Conservation (phyloP, 2,113 vertebrate genomes). For the Opisthocomus hoazin region DNA sequence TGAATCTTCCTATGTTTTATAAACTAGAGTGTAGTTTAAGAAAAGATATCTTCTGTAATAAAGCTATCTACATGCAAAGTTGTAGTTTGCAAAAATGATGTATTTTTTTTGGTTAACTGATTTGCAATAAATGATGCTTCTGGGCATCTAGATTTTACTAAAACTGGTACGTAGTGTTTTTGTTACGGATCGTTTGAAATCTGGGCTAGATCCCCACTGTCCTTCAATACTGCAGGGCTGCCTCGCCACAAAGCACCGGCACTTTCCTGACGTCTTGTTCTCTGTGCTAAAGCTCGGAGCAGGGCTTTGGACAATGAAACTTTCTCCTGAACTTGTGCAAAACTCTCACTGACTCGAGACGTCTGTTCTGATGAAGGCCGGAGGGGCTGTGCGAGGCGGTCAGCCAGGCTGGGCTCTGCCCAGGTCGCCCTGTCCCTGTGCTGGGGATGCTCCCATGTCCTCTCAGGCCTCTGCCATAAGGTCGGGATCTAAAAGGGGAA, state of each 20-base stretch:
- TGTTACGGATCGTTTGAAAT: background rate
- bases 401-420: background rate
- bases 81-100: slow-evolving; percentile 79
- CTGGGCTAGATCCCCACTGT: background rate
- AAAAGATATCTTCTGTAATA: slow-evolving; percentile 71
- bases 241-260: background rate
- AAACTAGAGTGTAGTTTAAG: slow-evolving; percentile 80
- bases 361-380: background rate
- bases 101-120: slow-evolving; percentile 82
- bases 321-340: background rate
- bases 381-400: background rate
- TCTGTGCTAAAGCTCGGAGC: background rate
- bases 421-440: background rate
- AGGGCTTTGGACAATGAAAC: background rate
- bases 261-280: background rate
- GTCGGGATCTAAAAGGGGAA: background rate
- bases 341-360: background rate
- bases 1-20: slow-evolving; percentile 74
- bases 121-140: slow-evolving; percentile 86
- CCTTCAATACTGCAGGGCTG: background rate
- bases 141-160: slow-evolving; percentile 69
- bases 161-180: slow-evolving; percentile 3
- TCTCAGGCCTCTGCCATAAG: background rate
- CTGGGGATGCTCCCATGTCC: background rate
- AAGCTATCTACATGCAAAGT: slow-evolving; percentile 77